Percentiles rank a stretch among this genome's conserved stretches.
phyloP scores from a whole-genome alignment of 2,113 vertebrate species.

The Lepidiolamprologus cunningtoni region DNA sequence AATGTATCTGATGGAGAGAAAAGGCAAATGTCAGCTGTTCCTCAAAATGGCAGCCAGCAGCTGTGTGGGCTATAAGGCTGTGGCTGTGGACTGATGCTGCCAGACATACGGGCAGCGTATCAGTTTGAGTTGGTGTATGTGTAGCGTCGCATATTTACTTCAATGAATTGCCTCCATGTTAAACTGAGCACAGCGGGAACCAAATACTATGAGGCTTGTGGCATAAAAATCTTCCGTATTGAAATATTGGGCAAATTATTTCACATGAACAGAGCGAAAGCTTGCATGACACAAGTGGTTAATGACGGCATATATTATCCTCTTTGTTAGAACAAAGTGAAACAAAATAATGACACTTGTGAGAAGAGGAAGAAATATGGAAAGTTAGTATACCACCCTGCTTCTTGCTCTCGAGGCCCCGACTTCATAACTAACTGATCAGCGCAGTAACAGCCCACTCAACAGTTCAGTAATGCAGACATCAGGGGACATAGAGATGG shows the following conservation, averaged over 20 bases:
- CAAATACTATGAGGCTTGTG: neutral
- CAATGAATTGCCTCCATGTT: neutral
- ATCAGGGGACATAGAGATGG: neutral
- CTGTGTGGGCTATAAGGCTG: constrained; percentile 19
- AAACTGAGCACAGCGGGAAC: neutral
- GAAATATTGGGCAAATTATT: neutral
- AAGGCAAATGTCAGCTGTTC: constrained; percentile 68
- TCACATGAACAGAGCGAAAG: neutral
- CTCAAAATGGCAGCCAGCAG: constrained; percentile 65
- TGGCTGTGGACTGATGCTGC: constrained; percentile 12
- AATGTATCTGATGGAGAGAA: constrained; percentile 64
- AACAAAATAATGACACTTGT: neutral
- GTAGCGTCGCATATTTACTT: neutral
- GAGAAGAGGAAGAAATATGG: neutral
- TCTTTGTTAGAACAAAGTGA: neutral
- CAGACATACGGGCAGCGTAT: neutral
- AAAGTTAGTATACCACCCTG: neutral
- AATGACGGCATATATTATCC: neutral
- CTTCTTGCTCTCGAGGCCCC: accelerated
- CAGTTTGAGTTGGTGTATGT: neutral
- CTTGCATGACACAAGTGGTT: neutral
- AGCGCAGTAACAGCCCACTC: neutral
- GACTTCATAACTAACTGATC: neutral
- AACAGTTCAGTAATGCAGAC: neutral
- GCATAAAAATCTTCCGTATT: neutral